These are phyloP conservation scores for Unio pictorum DNA, from an alignment of 2,888 invertebrate genomes.

Conservation along the genomic window DNA sequence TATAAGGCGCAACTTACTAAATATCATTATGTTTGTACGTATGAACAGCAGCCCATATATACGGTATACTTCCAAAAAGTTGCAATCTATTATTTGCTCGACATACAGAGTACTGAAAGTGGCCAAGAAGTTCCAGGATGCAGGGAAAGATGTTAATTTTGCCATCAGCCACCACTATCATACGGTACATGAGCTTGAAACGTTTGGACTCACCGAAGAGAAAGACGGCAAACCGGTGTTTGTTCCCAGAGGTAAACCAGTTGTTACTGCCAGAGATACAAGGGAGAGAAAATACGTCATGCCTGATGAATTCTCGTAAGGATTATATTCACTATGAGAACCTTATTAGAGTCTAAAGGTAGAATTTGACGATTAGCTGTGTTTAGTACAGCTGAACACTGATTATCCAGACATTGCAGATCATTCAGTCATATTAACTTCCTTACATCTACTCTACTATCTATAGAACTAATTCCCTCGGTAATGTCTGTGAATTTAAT, in stretches of 20 bases:
- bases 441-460: too few relatives aligned
- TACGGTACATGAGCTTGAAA: constrained; percentile 92
- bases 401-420: too few relatives aligned
- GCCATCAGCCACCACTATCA: constrained; percentile 90
- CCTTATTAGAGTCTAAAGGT: too few relatives aligned
- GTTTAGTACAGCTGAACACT: too few relatives aligned
- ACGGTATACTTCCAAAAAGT: neutral
- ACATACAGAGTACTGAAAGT: constrained; percentile 85
- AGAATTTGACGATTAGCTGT: too few relatives aligned
- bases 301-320: constrained; percentile 89
- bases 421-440: too few relatives aligned
- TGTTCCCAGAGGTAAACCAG: constrained; percentile 85
- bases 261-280: constrained; percentile 57
- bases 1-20: too few relatives aligned
- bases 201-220: constrained; percentile 88
- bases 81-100: neutral
- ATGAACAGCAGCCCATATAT: neutral
- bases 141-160: constrained; percentile 79
- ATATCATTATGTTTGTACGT: too few relatives aligned
- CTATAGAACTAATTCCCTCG: too few relatives aligned
- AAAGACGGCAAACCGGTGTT: constrained; percentile 92
- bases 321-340: neutral
- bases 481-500: too few relatives aligned
- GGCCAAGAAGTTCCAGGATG: constrained; percentile 79
- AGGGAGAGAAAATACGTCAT: constrained; percentile 86